These are phyloP conservation scores for Cryptotermes secundus DNA, from an alignment of 1,140 invertebrate species.

Conservation along the genomic window DNA sequence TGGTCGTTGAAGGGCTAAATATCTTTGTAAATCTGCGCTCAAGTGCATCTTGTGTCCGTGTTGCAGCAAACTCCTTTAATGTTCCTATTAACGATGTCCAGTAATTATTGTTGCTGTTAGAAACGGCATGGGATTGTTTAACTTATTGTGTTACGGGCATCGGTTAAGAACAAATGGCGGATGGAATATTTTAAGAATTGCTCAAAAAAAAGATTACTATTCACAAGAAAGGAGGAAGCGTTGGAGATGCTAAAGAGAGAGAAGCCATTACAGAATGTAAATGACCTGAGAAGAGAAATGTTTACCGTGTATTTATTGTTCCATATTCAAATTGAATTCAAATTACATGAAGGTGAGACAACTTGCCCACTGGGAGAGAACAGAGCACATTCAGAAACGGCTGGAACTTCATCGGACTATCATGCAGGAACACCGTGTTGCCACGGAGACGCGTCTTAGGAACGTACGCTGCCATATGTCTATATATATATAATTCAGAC, in stretches of 20 bases:
- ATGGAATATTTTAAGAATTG: conserved; percentile 15
- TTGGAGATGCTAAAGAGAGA: background rate
- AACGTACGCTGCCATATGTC: too few relatives aligned
- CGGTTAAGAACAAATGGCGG: conserved; percentile 1
- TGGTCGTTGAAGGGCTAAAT: too few relatives aligned
- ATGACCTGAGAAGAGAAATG: background rate
- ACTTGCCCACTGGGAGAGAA: too few relatives aligned
- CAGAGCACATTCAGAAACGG: too few relatives aligned
- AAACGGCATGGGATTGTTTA: background rate
- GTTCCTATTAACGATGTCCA: background rate
- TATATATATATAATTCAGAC: too few relatives aligned
- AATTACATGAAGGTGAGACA: background rate
- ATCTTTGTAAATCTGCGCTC: too few relatives aligned
- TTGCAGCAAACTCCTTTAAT: background rate
- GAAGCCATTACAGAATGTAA: background rate
- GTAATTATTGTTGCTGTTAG: background rate
- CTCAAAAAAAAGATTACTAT: background rate
- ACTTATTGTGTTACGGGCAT: background rate
- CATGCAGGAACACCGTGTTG: too few relatives aligned
- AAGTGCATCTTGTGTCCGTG: background rate
- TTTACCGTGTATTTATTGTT: background rate
- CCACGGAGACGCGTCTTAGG: too few relatives aligned
- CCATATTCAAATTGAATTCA: conserved; percentile 17
- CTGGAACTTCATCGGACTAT: too few relatives aligned
- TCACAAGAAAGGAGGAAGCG: background rate